phyloP scores from a whole-genome alignment of 2,113 vertebrate species.

The Atlantisia rogersi region DNA sequence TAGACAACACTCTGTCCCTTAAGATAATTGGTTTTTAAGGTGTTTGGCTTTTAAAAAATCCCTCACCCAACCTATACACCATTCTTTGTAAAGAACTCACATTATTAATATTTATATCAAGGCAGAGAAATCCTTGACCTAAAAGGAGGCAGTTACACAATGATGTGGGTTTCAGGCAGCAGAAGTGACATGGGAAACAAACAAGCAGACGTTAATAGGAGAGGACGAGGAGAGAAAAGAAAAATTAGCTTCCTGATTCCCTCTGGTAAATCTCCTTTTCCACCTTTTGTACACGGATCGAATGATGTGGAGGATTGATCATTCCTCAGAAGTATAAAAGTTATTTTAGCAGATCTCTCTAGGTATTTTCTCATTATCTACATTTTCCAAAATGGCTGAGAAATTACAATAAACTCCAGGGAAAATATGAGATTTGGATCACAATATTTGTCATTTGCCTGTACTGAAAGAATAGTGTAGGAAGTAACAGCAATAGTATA shows the following conservation, averaged over 20 bases:
- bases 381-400: background rate
- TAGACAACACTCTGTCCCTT: background rate
- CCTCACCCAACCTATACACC: background rate
- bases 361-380: background rate
- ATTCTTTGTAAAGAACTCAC: background rate
- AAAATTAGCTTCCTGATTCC: slow-evolving; percentile 1
- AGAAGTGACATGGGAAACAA: background rate
- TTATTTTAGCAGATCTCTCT: background rate
- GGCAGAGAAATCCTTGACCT: slow-evolving; percentile 38
- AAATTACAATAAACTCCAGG: background rate
- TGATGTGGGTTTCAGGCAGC: background rate
- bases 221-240: background rate
- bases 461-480: background rate
- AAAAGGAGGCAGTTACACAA: background rate
- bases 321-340: background rate
- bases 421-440: background rate
- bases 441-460: background rate
- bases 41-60: background rate
- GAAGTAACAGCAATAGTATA: background rate
- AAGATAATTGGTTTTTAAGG: background rate
- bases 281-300: background rate
- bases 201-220: background rate
- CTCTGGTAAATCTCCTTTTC: background rate
- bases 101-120: slow-evolving; percentile 46
- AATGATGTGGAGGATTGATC: background rate